phyloP scores from a whole-genome alignment of 2,113 vertebrate genomes.

The Numida meleagris region DNA sequence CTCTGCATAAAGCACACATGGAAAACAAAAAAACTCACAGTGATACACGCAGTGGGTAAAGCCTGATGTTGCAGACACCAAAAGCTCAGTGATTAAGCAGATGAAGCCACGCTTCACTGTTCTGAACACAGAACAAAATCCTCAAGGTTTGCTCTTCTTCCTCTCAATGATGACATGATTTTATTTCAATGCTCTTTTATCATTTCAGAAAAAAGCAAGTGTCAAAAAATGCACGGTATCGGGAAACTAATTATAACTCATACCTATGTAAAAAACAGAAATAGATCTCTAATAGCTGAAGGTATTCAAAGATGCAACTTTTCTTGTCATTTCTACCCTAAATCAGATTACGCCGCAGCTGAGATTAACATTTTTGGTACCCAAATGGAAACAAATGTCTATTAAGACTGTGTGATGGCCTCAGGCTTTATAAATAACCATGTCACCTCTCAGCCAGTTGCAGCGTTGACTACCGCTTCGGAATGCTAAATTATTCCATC shows the following conservation, averaged over 20 bases:
- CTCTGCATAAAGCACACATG: neutral
- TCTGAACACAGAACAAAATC: neutral
- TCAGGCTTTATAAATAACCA: slow-evolving; percentile 55
- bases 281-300: neutral
- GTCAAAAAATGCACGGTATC: neutral
- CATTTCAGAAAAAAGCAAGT: neutral
- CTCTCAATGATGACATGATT: neutral
- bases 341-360: neutral
- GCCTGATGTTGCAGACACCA: neutral
- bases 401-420: slow-evolving; percentile 6
- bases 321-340: neutral
- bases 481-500: slow-evolving; percentile 29
- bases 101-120: neutral
- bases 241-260: neutral
- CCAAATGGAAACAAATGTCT: neutral
- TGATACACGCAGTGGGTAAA: neutral
- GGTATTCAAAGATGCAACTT: neutral
- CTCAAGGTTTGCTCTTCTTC: neutral
- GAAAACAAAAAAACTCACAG: neutral
- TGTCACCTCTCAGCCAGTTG: neutral
- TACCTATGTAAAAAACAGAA: neutral
- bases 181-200: neutral
- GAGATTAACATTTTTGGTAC: slow-evolving; percentile 53
- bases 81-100: neutral
- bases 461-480: neutral